Evolutionary conservation across 2,888 invertebrate species (phyloP).

Genomic region (Andrena minutula): DNA sequence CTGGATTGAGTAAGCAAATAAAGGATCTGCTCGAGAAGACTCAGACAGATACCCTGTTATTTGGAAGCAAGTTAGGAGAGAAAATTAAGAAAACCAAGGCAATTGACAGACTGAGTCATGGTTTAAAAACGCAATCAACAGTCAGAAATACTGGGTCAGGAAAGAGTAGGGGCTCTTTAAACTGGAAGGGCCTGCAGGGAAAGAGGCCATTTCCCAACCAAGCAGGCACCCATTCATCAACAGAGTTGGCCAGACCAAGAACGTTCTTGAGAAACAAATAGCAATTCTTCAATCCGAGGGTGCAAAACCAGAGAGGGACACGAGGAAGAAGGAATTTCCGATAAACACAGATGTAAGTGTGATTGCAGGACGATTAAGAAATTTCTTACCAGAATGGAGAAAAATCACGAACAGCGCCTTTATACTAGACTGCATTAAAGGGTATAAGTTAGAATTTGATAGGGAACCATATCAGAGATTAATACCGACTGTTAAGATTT

Average conservation of each 20-base stretch:
- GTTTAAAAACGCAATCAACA: not conserved
- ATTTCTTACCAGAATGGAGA: not conserved
- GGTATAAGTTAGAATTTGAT: conserved; percentile 4
- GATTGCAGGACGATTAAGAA: not conserved
- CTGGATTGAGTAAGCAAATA: not conserved
- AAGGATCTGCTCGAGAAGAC: not conserved
- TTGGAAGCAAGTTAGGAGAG: not conserved
- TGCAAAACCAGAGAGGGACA: not conserved
- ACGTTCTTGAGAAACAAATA: not conserved
- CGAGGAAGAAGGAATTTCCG: not conserved
- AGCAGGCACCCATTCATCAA: not conserved
- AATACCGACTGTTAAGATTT: not conserved
- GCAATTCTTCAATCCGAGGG: not conserved
- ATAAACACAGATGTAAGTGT: conserved; percentile 4
- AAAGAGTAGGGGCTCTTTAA: not conserved
- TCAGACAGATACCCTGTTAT: conserved; percentile 7
- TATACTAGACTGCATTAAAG: not conserved
- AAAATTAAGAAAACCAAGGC: not conserved
- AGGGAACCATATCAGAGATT: not conserved
- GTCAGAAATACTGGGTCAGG: not conserved
- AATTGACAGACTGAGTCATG: conserved; percentile 1
- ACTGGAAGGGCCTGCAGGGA: not conserved
- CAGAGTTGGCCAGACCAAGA: not conserved
- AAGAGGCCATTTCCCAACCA: not conserved
- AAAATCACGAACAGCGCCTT: not conserved